Evolutionary conservation across 2,113 vertebrate genomes (phyloP).

Genomic region (Myrmecophaga tridactyla): DNA sequence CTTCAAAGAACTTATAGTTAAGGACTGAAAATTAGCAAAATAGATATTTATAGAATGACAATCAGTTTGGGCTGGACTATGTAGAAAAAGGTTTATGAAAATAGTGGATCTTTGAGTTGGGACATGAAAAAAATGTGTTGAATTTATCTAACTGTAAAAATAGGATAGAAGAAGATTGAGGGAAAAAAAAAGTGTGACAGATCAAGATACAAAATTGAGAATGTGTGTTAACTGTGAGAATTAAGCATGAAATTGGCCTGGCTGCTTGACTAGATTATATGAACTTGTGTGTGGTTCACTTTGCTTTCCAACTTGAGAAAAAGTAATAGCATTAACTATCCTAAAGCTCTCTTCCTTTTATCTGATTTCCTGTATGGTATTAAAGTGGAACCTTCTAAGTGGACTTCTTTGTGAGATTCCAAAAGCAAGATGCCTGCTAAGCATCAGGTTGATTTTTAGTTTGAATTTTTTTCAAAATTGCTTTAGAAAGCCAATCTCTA

Average conservation of each 20-base stretch:
- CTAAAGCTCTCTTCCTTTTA: neutral
- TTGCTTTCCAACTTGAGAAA: neutral
- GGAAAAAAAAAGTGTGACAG: too few species aligned
- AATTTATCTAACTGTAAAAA: neutral
- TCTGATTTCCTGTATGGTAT: neutral
- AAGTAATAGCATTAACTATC: neutral
- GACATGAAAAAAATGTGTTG: neutral
- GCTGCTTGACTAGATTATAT: neutral
- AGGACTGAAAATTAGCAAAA: neutral
- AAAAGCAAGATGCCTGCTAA: neutral
- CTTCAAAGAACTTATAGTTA: neutral
- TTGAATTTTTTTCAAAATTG: neutral
- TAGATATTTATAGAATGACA: neutral
- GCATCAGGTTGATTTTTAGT: neutral
- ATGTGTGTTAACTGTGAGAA: neutral
- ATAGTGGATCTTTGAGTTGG: neutral
- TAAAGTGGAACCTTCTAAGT: neutral
- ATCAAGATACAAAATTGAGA: neutral
- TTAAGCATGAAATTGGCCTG: neutral
- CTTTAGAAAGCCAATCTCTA: neutral
- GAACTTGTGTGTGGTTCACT: neutral
- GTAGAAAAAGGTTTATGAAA: neutral
- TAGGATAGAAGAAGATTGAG: neutral
- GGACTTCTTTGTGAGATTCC: neutral
- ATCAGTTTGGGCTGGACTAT: neutral